Conservation (phyloP, 1,140 invertebrate species). For the Lucilia cuprina region DNA sequence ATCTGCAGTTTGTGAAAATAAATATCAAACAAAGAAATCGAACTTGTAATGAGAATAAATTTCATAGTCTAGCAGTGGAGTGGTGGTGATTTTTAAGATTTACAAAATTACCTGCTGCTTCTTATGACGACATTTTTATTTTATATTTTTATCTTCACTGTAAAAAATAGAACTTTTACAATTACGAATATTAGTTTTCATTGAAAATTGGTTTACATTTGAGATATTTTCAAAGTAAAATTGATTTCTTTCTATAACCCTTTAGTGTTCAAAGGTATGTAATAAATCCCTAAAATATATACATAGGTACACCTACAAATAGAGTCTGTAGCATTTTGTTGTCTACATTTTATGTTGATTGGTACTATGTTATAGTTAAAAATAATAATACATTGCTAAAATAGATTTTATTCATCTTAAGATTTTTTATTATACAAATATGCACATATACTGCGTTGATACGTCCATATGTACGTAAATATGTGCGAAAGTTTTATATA, state of each 20-base stretch:
- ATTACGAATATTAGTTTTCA: neutral
- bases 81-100: neutral
- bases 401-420: too few species aligned
- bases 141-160: neutral
- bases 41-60: neutral
- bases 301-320: too few species aligned
- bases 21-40: neutral
- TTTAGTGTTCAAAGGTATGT: neutral
- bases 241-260: neutral
- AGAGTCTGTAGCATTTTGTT: too few species aligned
- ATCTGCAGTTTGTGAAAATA: neutral
- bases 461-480: neutral
- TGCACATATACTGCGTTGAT: neutral
- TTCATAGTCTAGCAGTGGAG: neutral
- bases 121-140: conserved; percentile 2
- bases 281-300: neutral
- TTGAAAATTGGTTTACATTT: too few species aligned
- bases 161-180: neutral
- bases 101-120: neutral
- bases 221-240: too few species aligned
- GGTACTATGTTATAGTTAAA: too few species aligned
- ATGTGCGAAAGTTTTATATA: neutral
- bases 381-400: too few species aligned
- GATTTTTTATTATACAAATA: too few species aligned
- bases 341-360: too few species aligned